These are phyloP conservation scores for Microcebus jonahi DNA, from an alignment of 2,113 vertebrate genomes.

Conservation along the genomic window DNA sequence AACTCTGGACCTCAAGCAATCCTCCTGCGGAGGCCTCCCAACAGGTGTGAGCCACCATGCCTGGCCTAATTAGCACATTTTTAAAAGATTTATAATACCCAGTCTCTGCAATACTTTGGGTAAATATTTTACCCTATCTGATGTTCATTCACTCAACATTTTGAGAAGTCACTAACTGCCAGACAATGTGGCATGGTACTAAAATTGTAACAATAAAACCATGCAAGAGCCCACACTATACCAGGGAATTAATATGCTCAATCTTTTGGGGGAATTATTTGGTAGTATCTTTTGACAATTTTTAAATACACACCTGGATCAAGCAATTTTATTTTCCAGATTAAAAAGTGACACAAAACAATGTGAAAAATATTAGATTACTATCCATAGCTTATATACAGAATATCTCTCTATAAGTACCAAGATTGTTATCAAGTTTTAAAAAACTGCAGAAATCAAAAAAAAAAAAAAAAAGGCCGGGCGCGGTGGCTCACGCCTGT, in stretches of 20 bases:
- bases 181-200: not conserved
- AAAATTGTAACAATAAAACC: not conserved
- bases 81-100: not conserved
- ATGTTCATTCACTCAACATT: not conserved
- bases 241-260: not conserved
- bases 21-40: too few relatives aligned
- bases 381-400: not conserved
- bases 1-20: too few relatives aligned
- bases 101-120: not conserved
- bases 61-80: not conserved
- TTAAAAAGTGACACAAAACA: slow-evolving; percentile 4
- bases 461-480: too few relatives aligned
- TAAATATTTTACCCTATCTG: not conserved
- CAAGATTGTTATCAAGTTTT: not conserved
- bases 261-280: not conserved
- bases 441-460: slow-evolving; percentile 24
- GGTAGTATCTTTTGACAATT: not conserved
- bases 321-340: slow-evolving; percentile 11
- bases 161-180: not conserved
- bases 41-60: too few relatives aligned
- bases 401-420: not conserved
- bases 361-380: not conserved
- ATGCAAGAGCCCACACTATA: not conserved
- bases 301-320: not conserved
- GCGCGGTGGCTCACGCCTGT: too few relatives aligned